These are phyloP conservation scores for Pseudoatta argentina DNA, from an alignment of 1,140 invertebrate genomes.

Conservation along the genomic window DNA sequence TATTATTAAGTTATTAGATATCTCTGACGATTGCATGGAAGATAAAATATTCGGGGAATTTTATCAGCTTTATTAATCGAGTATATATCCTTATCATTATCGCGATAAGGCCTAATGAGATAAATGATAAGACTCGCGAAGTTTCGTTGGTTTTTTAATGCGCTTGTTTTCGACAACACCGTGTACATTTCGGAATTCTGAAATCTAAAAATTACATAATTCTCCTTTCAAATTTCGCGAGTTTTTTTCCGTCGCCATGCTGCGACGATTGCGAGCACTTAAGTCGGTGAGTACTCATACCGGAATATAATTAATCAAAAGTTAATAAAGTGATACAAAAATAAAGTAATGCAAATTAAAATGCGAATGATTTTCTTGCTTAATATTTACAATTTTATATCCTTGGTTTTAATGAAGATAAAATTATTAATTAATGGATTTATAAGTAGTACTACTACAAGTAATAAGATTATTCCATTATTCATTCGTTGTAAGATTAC, in stretches of 20 bases:
- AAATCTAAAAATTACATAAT: not conserved
- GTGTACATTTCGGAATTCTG: constrained; percentile 9
- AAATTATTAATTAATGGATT: not conserved
- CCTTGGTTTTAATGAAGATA: not conserved
- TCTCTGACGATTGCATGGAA: not conserved
- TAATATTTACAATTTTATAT: not conserved
- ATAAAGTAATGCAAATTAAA: not conserved
- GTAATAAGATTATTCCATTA: not conserved
- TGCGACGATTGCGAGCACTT: constrained; percentile 74
- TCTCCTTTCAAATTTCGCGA: not conserved
- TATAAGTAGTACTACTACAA: not conserved
- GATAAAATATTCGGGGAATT: constrained; percentile 13
- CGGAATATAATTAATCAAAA: not conserved
- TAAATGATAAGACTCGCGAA: constrained; percentile 8
- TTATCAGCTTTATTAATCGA: constrained; percentile 12
- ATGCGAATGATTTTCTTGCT: not conserved
- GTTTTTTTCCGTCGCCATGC: constrained; percentile 64
- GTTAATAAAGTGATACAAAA: not conserved
- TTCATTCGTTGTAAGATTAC: not conserved
- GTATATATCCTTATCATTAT: constrained; percentile 34
- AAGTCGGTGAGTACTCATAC: constrained; percentile 75
- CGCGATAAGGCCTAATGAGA: constrained; percentile 38
- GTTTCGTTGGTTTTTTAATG: not conserved
- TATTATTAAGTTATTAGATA: constrained; percentile 18
- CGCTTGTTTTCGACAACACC: constrained; percentile 13